Evolutionary conservation across 2,113 vertebrate genomes (phyloP), one percentile per base, ranked within the genome.

Genomic region (Salvelinus namaycush): DNA sequence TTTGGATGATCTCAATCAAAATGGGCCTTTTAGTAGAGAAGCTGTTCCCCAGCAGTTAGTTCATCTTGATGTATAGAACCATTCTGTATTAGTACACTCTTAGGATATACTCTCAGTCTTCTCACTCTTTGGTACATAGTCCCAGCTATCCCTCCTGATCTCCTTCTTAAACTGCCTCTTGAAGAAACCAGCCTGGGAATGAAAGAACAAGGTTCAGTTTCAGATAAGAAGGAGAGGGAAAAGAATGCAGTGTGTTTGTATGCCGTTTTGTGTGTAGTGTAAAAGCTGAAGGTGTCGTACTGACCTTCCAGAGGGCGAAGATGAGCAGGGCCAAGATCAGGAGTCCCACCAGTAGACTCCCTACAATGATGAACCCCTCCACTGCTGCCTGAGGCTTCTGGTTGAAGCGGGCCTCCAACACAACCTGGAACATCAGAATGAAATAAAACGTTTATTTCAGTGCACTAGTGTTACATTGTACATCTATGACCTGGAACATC

Each of bases 221-320:
- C n/a, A 60, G n/a, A 34, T 60, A 9, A 44, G 39, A 8, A 39
- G 9, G 39, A 44, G 39, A 44, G 39, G 39, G 39, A 11, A 12
- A 12, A 44, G 8, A 44, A 44, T 44, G 39, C 9, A 44, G 39
- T 44, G 39, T 44, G 9, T 44, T 44, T 44, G 39, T 9, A 39
- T 39, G 39, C 39, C 2, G 2, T 44, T 44, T 44, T 44, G 39
- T 44, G 39, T 44, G 9, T 44, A 44, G 39, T 11, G 39, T 44
- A 12, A 44, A 44, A 44, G 39, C 9, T 44, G 39, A 44, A 44
- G 39, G 39, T 44, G 39, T 44, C 9, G 18, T 39, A 76, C 88
- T 77, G 92, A 99, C 97, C 96, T 97, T 98, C 96, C 95, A 97
- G 78, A 98, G 89, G 74, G 93, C 73, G 81, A 92, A 92, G 9